phyloP scores from a whole-genome alignment of 2,888 invertebrate genomes.

The Zhengitettix transpicula region DNA sequence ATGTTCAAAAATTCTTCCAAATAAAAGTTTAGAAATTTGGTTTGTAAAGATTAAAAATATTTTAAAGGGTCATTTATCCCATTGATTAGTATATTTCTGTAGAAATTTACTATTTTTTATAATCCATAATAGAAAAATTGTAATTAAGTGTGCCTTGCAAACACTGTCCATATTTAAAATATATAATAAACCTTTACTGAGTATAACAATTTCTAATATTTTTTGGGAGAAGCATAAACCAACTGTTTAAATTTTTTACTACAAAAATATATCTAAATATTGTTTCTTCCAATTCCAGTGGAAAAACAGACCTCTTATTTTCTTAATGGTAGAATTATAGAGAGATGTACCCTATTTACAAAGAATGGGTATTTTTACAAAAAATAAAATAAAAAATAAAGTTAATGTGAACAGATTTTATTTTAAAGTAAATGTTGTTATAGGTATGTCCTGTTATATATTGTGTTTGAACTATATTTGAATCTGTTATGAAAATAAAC shows the following conservation, averaged over 20 bases:
- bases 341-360: no score
- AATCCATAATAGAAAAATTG: not conserved
- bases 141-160: not conserved
- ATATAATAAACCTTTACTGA: not conserved
- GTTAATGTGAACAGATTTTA: not conserved
- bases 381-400: not conserved
- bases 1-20: not conserved
- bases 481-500: not conserved
- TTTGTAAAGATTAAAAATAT: not conserved
- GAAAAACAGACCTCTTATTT: not conserved
- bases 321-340: not conserved
- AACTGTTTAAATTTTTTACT: not conserved
- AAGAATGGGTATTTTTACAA: not conserved
- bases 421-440: not conserved
- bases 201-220: not conserved
- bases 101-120: not conserved
- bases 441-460: not conserved
- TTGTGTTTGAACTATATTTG: not conserved
- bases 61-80: not conserved
- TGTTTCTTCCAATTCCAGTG: not conserved
- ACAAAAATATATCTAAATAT: not conserved
- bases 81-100: not conserved
- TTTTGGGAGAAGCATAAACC: not conserved
- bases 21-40: not conserved
- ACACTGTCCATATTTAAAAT: not conserved